Percentiles rank a stretch among this genome's conserved stretches.
Conservation (phyloP, 2,888 invertebrate species). For the Cataglyphis cursor region DNA sequence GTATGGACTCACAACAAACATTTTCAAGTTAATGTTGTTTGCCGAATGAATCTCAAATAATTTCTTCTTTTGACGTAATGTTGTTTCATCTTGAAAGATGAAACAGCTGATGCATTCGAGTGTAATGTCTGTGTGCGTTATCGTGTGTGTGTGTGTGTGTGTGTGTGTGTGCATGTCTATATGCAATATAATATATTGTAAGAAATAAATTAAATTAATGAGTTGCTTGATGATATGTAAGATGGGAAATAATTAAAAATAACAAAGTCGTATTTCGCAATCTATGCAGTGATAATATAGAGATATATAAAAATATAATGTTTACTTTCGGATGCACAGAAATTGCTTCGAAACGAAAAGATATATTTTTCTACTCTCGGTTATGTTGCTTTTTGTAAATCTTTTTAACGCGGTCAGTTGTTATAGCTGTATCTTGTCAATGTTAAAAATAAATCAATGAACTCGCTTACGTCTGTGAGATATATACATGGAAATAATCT, state of each 20-base stretch:
- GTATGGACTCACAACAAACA: background rate
- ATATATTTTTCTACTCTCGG: background rate
- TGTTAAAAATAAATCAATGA: constrained; percentile 37
- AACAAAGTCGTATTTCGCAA: background rate
- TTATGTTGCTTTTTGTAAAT: background rate
- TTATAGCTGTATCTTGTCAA: background rate
- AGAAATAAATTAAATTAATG: constrained; percentile 5
- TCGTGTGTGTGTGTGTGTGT: background rate
- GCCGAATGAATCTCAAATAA: constrained; percentile 25
- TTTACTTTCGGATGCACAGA: too few species aligned
- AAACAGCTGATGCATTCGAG: background rate
- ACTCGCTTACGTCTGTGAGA: background rate
- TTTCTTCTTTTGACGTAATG: background rate
- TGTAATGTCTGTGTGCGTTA: background rate
- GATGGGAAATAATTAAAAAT: background rate
- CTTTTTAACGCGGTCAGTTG: background rate
- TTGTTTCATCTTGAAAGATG: constrained; percentile 24
- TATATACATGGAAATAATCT: constrained; percentile 15
- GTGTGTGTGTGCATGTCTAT: background rate
- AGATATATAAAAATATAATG: background rate
- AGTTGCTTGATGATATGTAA: constrained; percentile 2
- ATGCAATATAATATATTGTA: background rate
- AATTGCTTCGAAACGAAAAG: background rate
- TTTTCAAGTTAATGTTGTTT: constrained; percentile 4
- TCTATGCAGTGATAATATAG: background rate